Percentiles rank a stretch among this genome's conserved stretches.
phyloP scores from a whole-genome alignment of 2,797 vertebrate genomes.

The Aplochiton taeniatus region DNA sequence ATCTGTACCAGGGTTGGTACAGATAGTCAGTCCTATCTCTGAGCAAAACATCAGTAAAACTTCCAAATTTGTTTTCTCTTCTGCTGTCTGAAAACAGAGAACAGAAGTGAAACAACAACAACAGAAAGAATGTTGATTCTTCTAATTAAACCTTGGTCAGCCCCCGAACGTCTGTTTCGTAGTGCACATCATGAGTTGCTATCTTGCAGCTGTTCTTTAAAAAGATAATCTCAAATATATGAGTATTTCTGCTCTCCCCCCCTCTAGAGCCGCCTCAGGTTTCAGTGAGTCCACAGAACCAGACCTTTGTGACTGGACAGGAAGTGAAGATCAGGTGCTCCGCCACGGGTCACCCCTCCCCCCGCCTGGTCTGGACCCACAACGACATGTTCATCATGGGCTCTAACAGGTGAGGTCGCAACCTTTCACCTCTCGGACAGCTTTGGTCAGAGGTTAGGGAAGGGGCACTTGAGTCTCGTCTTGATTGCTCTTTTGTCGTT shows the following conservation, averaged over 20 bases:
- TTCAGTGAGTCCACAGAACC: slow-evolving; percentile 83
- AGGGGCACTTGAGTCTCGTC: neutral
- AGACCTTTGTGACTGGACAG: slow-evolving; percentile 85
- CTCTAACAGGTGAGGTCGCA: slow-evolving; percentile 81
- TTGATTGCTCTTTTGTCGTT: neutral
- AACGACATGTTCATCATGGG: slow-evolving; percentile 88
- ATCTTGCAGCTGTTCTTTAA: no score
- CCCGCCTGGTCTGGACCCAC: slow-evolving; percentile 87
- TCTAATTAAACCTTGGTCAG: no score
- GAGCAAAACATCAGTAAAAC: no score
- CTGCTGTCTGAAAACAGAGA: no score
- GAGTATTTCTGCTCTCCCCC: neutral
- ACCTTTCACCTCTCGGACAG: neutral
- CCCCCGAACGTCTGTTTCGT: no score
- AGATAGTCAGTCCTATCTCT: no score
- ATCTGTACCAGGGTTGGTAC: no score
- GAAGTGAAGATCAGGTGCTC: slow-evolving; percentile 88
- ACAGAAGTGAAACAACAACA: no score
- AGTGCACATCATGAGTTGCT: no score
- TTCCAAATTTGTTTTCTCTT: no score
- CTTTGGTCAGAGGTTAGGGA: neutral
- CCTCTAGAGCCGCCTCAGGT: slow-evolving; percentile 83
- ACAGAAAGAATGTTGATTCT: no score
- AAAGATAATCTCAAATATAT: no score
- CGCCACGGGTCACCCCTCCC: slow-evolving; percentile 85